Evolutionary conservation across 2,113 vertebrate genomes (phyloP).

Genomic region (Lota lota): DNA sequence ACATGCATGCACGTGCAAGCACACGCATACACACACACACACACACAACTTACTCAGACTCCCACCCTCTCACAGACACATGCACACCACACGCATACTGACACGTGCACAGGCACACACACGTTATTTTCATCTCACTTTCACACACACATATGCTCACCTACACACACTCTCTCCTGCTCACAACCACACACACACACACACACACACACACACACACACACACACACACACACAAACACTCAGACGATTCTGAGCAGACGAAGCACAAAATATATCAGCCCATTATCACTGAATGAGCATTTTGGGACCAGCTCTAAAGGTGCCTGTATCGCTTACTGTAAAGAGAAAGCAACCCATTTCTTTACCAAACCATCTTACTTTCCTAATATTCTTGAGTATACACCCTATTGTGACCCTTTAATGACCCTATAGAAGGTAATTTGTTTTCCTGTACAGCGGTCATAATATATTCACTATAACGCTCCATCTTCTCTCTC

Average conservation of each 20-base stretch:
- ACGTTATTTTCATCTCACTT: background rate
- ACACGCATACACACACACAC: background rate
- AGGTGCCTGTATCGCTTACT: too few relatives aligned
- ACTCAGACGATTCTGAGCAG: constrained; percentile 35
- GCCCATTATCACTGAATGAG: constrained; percentile 34
- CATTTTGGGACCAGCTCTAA: background rate
- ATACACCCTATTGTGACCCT: too few relatives aligned
- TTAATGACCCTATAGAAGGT: constrained; percentile 23
- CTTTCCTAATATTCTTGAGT: too few relatives aligned
- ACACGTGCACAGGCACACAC: too few relatives aligned
- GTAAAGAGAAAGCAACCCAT: too few relatives aligned
- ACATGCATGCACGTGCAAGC: background rate
- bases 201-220: too few relatives aligned
- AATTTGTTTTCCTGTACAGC: constrained; percentile 40
- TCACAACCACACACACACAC: too few relatives aligned
- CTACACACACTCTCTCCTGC: too few relatives aligned
- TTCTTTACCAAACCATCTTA: too few relatives aligned
- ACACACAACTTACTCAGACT: background rate
- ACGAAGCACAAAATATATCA: constrained; percentile 25
- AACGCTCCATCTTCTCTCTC: constrained; percentile 24
- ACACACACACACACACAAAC: constrained; percentile 4
- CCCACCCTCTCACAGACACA: background rate
- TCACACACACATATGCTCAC: constrained; percentile 5
- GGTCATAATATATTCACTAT: constrained; percentile 30
- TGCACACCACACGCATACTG: constrained; percentile 7